These are phyloP conservation scores for Synchiropus splendidus DNA, from an alignment of 2,113 vertebrate species.

Conservation along the genomic window DNA sequence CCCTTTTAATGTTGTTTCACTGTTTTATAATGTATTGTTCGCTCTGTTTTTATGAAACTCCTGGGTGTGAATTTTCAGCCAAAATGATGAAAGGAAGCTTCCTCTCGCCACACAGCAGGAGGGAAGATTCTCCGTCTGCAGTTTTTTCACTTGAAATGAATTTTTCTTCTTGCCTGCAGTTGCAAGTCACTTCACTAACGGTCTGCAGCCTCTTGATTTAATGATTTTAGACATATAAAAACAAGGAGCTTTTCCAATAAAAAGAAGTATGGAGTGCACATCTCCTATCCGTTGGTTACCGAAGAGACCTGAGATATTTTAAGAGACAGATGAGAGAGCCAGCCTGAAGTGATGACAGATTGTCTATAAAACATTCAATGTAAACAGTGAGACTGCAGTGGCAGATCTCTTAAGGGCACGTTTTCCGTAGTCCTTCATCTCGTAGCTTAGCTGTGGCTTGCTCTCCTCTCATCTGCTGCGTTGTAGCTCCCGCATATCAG, in stretches of 20 bases:
- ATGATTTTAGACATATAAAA: constrained; percentile 11
- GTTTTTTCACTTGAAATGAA: constrained; percentile 6
- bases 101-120: constrained; percentile 1
- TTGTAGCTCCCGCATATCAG: constrained; percentile 1
- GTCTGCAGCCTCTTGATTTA: constrained; percentile 21
- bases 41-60: no score
- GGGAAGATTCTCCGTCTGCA: constrained; percentile 1
- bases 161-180: constrained; percentile 7
- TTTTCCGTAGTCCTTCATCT: no score
- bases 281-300: no score
- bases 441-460: constrained; percentile 7
- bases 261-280: no score
- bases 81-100: no score
- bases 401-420: constrained; percentile 2
- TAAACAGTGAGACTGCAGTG: constrained; percentile 18
- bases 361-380: constrained; percentile 7
- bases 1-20: no score
- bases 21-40: no score
- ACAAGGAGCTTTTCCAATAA: no score
- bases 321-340: constrained; percentile 18
- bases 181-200: neutral
- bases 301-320: constrained; percentile 1
- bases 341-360: constrained; percentile 1
- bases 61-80: no score
- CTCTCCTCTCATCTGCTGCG: neutral